Evolutionary conservation across 2,888 invertebrate species (phyloP), one percentile per base, ranked within the genome.

Genomic region (Lissonota sp.): DNA sequence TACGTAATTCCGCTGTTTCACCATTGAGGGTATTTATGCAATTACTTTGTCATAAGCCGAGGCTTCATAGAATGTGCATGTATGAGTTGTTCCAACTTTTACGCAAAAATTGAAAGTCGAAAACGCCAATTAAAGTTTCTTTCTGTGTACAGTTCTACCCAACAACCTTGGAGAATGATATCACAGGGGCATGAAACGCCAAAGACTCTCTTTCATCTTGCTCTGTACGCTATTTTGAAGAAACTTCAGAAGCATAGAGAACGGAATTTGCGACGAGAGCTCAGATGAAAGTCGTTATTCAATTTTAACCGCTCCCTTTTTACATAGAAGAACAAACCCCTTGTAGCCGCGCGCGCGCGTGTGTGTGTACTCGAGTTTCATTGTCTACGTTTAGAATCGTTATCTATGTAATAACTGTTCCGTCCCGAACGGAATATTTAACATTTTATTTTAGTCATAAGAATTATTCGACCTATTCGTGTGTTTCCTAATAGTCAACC

Each of bases 271-370:
- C 55, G n/a, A 26, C 8, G 44, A 37, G 53, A 69, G 44, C 69
- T 69, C 44, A 57, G 39, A n/a, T 66, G 40, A 74, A 66, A 58
- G 58, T 74, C 69, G 66, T 58, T 51, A 66, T 66, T 74, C 58
- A 58, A 58, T 58, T 66, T 66, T 74, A 58, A 66, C 74, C 58
- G 58, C 49, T 58, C 8, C 8, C 39, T 7, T 7, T 40, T 49
- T 49, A 49, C 5, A n/a, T 7, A 74, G 58, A 26, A 5, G 42
- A 14, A 42, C 26, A 26, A 26, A 26, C 26, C 26, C 1, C 26
- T 26, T 26, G 26, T 26, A 26, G 26, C 26, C 26, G 26, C 26
- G 26, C 26, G 26, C 26, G 26, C 26, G 26, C 1, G 26, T 26
- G 26, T 26, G 26, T 26, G 26, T 26, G 26, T 51, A 57, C 10